Evolutionary conservation across 2,888 invertebrate genomes (phyloP).

Genomic region (Polymixis lichenea): DNA sequence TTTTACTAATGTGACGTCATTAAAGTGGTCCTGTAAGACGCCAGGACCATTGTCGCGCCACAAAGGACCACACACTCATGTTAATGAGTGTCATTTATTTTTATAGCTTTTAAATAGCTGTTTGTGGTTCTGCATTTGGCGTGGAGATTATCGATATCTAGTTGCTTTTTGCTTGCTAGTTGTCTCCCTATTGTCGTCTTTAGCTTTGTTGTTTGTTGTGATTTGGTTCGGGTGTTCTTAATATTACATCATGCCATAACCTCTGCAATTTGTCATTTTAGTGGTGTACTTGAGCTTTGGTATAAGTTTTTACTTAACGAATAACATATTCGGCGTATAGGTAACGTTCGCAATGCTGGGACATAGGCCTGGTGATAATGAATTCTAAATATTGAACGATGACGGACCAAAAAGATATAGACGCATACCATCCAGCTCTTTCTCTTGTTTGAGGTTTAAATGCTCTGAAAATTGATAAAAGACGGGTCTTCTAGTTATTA

Average conservation of each 20-base stretch:
- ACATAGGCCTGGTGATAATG: too few species aligned
- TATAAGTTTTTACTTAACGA: neutral
- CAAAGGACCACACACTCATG: constrained; percentile 82
- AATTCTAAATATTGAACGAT: too few species aligned
- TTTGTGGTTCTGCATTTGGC: constrained; percentile 84
- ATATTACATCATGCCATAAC: neutral
- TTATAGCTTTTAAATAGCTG: constrained; percentile 87
- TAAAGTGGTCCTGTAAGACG: constrained; percentile 82
- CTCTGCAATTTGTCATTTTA: constrained; percentile 9
- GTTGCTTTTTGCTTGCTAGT: constrained; percentile 57
- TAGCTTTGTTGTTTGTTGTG: constrained; percentile 48
- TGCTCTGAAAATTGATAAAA: too few species aligned
- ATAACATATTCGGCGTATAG: too few species aligned
- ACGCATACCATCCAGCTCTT: too few species aligned
- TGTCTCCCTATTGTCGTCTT: constrained; percentile 57
- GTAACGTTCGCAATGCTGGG: too few species aligned
- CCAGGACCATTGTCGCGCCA: constrained; percentile 77
- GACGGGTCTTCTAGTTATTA: too few species aligned
- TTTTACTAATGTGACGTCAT: constrained; percentile 89
- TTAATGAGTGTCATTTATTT: constrained; percentile 89
- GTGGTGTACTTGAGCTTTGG: neutral
- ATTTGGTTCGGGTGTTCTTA: constrained; percentile 20
- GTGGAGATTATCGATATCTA: constrained; percentile 80
- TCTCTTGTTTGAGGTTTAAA: too few species aligned
- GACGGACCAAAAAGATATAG: too few species aligned